These are phyloP conservation scores for Oligia strigilis DNA, from an alignment of 2,888 invertebrate species.

Conservation along the genomic window DNA sequence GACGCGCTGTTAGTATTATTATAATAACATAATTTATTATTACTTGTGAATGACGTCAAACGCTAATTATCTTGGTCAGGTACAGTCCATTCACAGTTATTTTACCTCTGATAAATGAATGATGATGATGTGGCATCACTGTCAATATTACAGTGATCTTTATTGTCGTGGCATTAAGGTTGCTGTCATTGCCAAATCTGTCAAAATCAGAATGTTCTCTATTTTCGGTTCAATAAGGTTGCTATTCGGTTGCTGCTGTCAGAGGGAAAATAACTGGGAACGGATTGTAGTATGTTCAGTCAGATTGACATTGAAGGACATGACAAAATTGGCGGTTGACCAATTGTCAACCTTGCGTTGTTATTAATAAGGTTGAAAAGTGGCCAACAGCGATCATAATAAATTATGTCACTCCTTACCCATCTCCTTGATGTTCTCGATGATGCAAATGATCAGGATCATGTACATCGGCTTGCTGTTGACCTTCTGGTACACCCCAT, in stretches of 20 bases:
- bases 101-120: too few relatives aligned
- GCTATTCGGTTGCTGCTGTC: background rate
- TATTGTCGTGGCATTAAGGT: background rate
- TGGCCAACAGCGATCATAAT: background rate
- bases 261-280: background rate
- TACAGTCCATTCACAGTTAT: background rate
- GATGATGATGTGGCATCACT: background rate
- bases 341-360: accelerated
- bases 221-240: background rate
- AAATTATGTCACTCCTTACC: background rate
- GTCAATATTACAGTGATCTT: background rate
- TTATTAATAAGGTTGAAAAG: background rate
- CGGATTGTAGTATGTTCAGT: background rate
- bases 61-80: background rate
- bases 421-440: slow-evolving; percentile 54
- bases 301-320: background rate
- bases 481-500: slow-evolving; percentile 49
- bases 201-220: background rate
- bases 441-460: slow-evolving; percentile 52
- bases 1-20: too few relatives aligned
- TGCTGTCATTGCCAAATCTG: background rate
- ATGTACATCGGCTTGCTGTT: slow-evolving; percentile 56
- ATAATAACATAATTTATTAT: too few relatives aligned
- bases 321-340: background rate
- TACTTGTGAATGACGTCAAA: background rate